Evolutionary conservation across 1,140 invertebrate genomes (phyloP), one percentile per base, ranked within the genome.

Genomic region (Trichoplusia ni): DNA sequence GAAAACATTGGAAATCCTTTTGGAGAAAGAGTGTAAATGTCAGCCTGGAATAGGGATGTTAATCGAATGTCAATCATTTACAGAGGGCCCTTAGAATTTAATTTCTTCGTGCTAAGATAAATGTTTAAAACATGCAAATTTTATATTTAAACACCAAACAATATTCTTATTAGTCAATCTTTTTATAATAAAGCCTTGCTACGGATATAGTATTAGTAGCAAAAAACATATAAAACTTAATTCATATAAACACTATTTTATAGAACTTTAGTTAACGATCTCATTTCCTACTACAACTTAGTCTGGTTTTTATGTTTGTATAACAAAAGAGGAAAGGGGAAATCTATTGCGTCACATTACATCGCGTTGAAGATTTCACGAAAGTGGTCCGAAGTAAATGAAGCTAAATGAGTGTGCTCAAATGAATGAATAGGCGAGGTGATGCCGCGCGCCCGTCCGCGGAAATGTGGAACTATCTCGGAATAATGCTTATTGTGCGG

Each of bases 391-490:
- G 31, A 14, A 44, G 7, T 60, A 53, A 53, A 53, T 42, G 46
- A 60, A 66, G 46, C 27, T 59, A 66, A 51, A 66, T 44, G 64
- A 66, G 54, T 44, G 54, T 53, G 25, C 64, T 66, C 27, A 66
- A 27, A 60, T 42, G 33, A 60, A 65, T 49, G 44, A 65, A 60
- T 60, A 44, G 47, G 4, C n/a, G 25, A 29, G 46, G 18, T 27
- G 51, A 40, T 27, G 33, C 5, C 11, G 21, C 11, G 16, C 29
- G 14, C 13, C 23, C 33, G 19, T 25, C 35, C 51, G 31, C 31
- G 5, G 29, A 19, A 19, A 19, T 35, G 47, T 35, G 16, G 16
- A 21, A 35, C 47, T 33, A 49, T 18, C 47, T 56, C n/a, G 8
- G 18, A 56, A 40, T 25, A 38, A 38, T 27, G 13, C 35, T 40